Percentiles rank a stretch among this genome's conserved stretches.
Conservation (phyloP, 2,797 vertebrate genomes). For the Psittacula echo region DNA sequence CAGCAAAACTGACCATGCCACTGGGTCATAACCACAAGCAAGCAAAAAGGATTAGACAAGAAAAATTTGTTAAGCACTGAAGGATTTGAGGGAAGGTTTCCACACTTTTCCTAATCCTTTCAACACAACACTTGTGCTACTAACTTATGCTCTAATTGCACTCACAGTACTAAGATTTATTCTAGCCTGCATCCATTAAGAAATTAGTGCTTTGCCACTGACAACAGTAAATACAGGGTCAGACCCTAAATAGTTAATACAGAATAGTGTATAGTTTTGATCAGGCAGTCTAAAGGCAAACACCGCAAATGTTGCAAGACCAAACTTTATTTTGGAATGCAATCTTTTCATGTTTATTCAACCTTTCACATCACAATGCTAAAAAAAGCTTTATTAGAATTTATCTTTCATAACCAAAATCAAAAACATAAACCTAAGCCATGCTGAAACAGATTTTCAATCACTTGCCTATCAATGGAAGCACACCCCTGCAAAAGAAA, state of each 20-base stretch:
- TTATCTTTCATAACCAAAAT: constrained; percentile 8
- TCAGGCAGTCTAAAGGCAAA: background rate
- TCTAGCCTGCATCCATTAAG: background rate
- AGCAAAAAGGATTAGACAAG: background rate
- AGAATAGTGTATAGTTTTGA: background rate
- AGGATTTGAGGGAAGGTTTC: background rate
- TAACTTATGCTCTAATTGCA: background rate
- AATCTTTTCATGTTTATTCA: constrained; percentile 12
- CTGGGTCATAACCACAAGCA: background rate
- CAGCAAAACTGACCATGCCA: background rate
- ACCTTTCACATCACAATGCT: background rate
- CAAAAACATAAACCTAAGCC: background rate
- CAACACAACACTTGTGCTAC: background rate
- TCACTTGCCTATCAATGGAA: background rate
- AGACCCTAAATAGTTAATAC: background rate
- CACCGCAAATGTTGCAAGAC: background rate
- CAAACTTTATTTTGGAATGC: background rate
- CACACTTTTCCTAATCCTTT: background rate
- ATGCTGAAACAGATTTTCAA: constrained; percentile 18
- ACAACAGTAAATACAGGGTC: background rate
- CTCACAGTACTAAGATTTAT: background rate
- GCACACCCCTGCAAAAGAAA: background rate
- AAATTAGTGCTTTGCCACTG: background rate
- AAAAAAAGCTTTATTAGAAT: constrained; percentile 12
- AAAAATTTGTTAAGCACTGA: background rate